A percentile compares a stretch with the other conserved stretches of the same genome.
phyloP scores from a whole-genome alignment of 2,888 invertebrate species.

The Meiosimyza decipiens region DNA sequence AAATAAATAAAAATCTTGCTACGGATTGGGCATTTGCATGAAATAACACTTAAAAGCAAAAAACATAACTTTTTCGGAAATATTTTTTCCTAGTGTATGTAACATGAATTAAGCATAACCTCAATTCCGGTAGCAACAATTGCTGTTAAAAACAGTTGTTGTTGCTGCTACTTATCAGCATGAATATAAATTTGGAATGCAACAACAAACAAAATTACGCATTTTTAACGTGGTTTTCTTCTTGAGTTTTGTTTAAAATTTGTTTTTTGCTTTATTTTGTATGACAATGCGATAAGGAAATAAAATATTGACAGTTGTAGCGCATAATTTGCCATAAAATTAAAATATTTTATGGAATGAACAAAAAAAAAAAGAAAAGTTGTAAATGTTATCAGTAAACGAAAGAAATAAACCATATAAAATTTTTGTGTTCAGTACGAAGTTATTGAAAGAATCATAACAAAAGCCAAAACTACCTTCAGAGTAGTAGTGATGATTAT shows the following conservation, averaged over 20 bases:
- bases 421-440: no score
- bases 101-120: conserved; percentile 31
- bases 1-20: no score
- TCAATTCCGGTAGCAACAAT: conserved; percentile 8
- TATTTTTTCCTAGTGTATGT: no score
- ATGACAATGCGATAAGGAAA: neutral
- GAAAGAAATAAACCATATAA: conserved; percentile 12
- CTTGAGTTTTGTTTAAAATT: conserved; percentile 1
- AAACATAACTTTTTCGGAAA: no score
- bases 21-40: no score
- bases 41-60: no score
- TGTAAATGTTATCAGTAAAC: conserved; percentile 16
- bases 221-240: conserved; percentile 12
- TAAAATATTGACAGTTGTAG: conserved; percentile 32
- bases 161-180: conserved; percentile 27
- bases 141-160: neutral
- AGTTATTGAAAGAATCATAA: conserved; percentile 41
- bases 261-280: conserved; percentile 29
- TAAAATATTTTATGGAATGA: conserved; percentile 41
- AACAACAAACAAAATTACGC: neutral
- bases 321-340: conserved; percentile 39
- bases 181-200: conserved; percentile 6
- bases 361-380: conserved; percentile 31
- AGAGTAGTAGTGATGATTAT: neutral
- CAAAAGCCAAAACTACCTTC: conserved; percentile 6